Evolutionary conservation across 2,113 vertebrate genomes (phyloP).

Genomic region (Sphaerodactylus townsendi): DNA sequence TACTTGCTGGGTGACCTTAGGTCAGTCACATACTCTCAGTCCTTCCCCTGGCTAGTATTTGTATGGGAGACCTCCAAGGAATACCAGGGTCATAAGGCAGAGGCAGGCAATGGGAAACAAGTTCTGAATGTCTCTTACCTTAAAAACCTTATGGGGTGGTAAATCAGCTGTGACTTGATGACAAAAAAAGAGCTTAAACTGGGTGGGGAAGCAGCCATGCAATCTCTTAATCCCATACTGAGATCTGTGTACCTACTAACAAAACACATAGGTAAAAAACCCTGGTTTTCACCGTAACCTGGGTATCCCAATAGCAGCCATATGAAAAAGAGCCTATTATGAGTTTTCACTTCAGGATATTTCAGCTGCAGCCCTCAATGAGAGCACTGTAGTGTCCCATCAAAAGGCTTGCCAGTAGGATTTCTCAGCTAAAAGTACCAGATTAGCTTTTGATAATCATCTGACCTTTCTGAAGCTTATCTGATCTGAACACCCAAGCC

Average conservation of each 20-base stretch:
- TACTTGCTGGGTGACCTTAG: too few species aligned
- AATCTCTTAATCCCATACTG: not conserved
- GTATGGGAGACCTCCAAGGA: too few species aligned
- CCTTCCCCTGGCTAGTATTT: too few species aligned
- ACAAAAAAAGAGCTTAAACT: too few species aligned
- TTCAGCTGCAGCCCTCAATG: not conserved
- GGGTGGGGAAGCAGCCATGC: not conserved
- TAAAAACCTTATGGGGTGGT: too few species aligned
- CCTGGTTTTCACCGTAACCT: not conserved
- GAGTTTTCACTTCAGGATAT: not conserved
- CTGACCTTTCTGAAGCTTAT: constrained; percentile 48
- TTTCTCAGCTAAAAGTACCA: constrained; percentile 25
- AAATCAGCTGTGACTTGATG: too few species aligned
- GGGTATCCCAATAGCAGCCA: not conserved
- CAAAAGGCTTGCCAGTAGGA: constrained; percentile 25
- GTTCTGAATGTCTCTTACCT: too few species aligned
- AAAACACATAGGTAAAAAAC: not conserved
- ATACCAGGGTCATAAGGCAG: too few species aligned
- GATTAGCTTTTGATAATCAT: constrained; percentile 19
- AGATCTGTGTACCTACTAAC: not conserved
- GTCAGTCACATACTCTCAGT: too few species aligned
- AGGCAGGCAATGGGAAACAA: too few species aligned
- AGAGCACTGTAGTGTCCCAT: not conserved
- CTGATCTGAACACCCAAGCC: constrained; percentile 40
- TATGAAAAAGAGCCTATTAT: not conserved